Base-by-base conservation (phyloP, 64 coral and sea anemone genomes). In the Cladopsammia gracilis region DNA sequence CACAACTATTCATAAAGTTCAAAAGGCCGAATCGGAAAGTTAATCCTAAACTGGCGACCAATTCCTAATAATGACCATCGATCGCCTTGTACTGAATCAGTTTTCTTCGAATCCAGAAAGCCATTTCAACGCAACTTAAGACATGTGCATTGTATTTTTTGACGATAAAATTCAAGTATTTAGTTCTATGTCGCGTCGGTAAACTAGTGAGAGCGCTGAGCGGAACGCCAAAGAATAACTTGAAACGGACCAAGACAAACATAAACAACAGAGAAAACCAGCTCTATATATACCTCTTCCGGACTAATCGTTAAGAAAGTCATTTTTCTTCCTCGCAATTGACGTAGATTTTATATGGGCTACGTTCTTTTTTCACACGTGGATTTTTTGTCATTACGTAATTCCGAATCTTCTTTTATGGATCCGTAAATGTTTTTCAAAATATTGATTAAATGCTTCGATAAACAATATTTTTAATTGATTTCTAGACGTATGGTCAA, bases 381-480 rank as follows among this genome's bases (percentile, higher is more conserved):
- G 75, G 23, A n/a, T 56, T 24, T 53, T 16, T 20, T 64, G 25
- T 19, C 57, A 13, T 82, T 64, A 84, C 80, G 80, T 25, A 67
- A 84, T 62, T 84, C 45, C 43, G 45, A 67, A 46, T 84, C 43
- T 54, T 56, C 61, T 68, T 67, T 66, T 18, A 64, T 6, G 16
- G 22, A 15, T 13, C 43, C 4, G 60, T 66, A 48, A 48, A 75
- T 64, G 18, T 64, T 64, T 44, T 84, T 50, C 62, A 67, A 66
- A 67, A 84, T 84, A 46, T 50, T 84, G 72, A 75, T 68, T 19
- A 11, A 14, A 67, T 24, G 13, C 6, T 6, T 12, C 18, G 19
- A 66, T 62, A 64, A 24, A 84, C 61, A 64, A 67, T 84, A 84
- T 66, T 84, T 84, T 68, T 23, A 84, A 66, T 64, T 84, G 44